A percentile compares a stretch with the other conserved stretches of the same genome.
Conservation (phyloP, 2,888 invertebrate species). For the Ormyrus labotus region DNA sequence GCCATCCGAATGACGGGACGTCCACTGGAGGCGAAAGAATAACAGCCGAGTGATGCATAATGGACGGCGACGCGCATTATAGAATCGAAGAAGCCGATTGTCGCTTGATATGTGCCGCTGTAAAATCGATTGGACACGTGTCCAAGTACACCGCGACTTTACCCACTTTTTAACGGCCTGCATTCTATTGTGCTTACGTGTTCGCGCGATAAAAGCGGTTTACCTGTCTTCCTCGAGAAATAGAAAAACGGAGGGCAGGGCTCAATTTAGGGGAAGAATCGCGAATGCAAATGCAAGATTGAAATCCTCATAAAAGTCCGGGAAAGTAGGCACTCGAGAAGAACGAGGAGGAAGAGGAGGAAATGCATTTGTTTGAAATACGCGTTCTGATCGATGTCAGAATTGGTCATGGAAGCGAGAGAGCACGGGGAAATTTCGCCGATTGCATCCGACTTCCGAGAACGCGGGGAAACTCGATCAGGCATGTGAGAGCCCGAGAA, state of each 20-base stretch:
- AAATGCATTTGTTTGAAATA: constrained; percentile 19
- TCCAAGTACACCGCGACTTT: constrained; percentile 46
- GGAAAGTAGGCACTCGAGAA: constrained; percentile 8
- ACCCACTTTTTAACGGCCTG: constrained; percentile 41
- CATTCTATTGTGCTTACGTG: no score
- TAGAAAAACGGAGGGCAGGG: no score
- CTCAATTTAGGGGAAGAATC: no score
- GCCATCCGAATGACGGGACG: constrained; percentile 2
- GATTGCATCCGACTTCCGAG: constrained; percentile 51
- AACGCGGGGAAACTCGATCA: constrained; percentile 60
- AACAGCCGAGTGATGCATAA: constrained; percentile 21
- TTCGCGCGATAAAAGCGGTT: neutral
- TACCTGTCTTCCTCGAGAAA: no score
- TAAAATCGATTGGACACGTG: constrained; percentile 51
- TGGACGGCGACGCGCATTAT: constrained; percentile 36
- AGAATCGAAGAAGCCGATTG: constrained; percentile 55
- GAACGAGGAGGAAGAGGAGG: constrained; percentile 2
- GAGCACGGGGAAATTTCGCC: constrained; percentile 28
- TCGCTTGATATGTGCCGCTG: constrained; percentile 40
- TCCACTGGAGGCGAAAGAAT: constrained; percentile 15
- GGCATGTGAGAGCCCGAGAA: constrained; percentile 64
- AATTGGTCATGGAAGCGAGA: constrained; percentile 18
- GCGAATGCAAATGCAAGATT: no score
- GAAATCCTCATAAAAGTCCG: constrained; percentile 20
- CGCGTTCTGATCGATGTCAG: constrained; percentile 19